Evolutionary conservation across 2,888 invertebrate genomes (phyloP), one percentile per base, ranked within the genome.

Genomic region (Fragum sueziense): DNA sequence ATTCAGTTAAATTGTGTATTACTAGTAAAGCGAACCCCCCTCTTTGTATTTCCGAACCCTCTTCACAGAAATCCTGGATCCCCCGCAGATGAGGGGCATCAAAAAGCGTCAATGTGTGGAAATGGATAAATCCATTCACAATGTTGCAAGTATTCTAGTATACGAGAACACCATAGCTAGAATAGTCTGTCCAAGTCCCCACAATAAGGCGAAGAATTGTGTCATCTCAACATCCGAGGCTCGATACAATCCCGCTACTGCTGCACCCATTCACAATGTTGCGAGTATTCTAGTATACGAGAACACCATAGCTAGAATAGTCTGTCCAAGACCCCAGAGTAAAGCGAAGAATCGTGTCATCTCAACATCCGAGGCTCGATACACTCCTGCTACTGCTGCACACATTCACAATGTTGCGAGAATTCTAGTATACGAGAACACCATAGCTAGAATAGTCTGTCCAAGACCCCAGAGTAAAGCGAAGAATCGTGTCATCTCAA

Each of bases 381-480:
- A 98, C 85, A 98, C 97, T 91, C 97, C 97, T 72, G 98, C 97
- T 84, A 98, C 96, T 20, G 97, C 97, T 52, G 98, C 98, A 94
- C 98, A n/a, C n/a, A n/a, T 33, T 95, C 96, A 97, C 91, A 98
- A 95, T 76, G 98, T 98, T 71, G 98, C 98, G 90, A 98, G 94
- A 88, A 98, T 97, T 92, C 98, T 95, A 80, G 97, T 97, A 93
- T 97, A 98, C 77, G 98, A 98, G 90, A 98, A 96, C 88, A 97
- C 96, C 85, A 97, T 97, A 68, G 97, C 96, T 62, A 97, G 94
- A 82, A 97, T 95, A 73, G 98, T 98, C 94, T 98, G 98, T 84
- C 98, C 98, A 71, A 97, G 96, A 75, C 98, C 98, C 97, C 98
- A 98, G 87, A 98, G 95, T 31, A 98, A 95, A 72, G 98, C 98